Evolutionary conservation across 2,113 vertebrate species (phyloP).

Genomic region (Hirundichthys speculiger): DNA sequence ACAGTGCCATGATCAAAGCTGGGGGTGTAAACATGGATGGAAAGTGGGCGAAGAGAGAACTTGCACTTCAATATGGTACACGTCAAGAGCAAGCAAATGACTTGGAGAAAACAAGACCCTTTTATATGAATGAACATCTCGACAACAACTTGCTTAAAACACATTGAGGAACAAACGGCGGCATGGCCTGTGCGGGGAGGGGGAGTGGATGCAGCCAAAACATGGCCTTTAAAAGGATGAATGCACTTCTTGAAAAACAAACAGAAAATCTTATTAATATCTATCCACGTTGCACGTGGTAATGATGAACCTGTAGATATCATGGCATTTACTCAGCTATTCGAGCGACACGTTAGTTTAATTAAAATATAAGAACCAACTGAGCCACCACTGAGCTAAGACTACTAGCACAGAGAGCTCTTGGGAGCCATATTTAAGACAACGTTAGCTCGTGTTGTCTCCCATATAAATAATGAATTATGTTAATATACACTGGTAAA

Average conservation of each 20-base stretch:
- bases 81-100: constrained; percentile 2
- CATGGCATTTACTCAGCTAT: too few species aligned
- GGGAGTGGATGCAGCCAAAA: constrained; percentile 49
- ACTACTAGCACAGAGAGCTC: constrained; percentile 43
- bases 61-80: constrained; percentile 24
- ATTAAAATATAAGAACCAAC: not conserved
- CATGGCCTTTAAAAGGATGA: constrained; percentile 72
- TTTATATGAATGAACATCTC: not conserved
- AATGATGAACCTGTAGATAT: too few species aligned
- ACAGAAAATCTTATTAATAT: not conserved
- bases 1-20: constrained; percentile 5
- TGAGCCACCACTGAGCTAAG: not conserved
- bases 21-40: constrained; percentile 40
- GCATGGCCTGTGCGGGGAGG: constrained; percentile 50
- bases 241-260: constrained; percentile 19
- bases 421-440: constrained; percentile 42
- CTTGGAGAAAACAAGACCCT: constrained; percentile 13
- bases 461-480: not conserved
- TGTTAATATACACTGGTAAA: not conserved
- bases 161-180: constrained; percentile 15
- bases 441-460: constrained; percentile 14
- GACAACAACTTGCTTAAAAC: constrained; percentile 3
- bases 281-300: not conserved
- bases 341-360: too few species aligned
- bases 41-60: constrained; percentile 20